phyloP scores from a whole-genome alignment of 1,140 invertebrate genomes.

The Cylas formicarius region DNA sequence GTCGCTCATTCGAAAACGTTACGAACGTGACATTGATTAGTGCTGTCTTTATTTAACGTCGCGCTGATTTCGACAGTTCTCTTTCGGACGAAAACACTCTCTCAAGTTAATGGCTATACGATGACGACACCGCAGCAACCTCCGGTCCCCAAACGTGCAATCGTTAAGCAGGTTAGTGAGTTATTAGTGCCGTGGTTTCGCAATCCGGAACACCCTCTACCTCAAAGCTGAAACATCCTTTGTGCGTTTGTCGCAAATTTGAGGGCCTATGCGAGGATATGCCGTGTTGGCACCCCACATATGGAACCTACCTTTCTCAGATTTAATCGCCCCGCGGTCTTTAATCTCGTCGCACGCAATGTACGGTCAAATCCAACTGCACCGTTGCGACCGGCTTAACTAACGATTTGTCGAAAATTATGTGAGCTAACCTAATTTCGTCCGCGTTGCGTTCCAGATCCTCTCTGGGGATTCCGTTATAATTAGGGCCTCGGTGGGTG shows the following conservation, averaged over 20 bases:
- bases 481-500: slow-evolving; percentile 72
- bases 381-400: slow-evolving; percentile 12
- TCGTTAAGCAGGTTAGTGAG: slow-evolving; percentile 51
- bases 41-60: too few species aligned
- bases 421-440: slow-evolving; percentile 28
- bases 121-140: slow-evolving; percentile 46
- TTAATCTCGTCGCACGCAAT: slow-evolving; percentile 8
- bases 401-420: slow-evolving; percentile 9
- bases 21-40: neutral
- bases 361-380: slow-evolving; percentile 13
- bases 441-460: slow-evolving; percentile 52
- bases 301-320: slow-evolving; percentile 4
- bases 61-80: too few species aligned
- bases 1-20: neutral
- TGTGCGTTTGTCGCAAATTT: slow-evolving; percentile 2
- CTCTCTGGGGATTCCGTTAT: slow-evolving; percentile 86
- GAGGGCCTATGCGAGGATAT: slow-evolving; percentile 8
- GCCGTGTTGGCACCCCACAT: slow-evolving; percentile 30
- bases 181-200: slow-evolving; percentile 10
- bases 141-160: slow-evolving; percentile 45
- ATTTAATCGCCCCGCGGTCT: slow-evolving; percentile 5
- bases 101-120: slow-evolving; percentile 27
- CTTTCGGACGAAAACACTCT: too few species aligned
- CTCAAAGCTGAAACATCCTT: slow-evolving; percentile 2
- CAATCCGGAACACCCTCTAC: neutral